Conservation (phyloP, 2,888 invertebrate species). For the Meteorus colon region DNA sequence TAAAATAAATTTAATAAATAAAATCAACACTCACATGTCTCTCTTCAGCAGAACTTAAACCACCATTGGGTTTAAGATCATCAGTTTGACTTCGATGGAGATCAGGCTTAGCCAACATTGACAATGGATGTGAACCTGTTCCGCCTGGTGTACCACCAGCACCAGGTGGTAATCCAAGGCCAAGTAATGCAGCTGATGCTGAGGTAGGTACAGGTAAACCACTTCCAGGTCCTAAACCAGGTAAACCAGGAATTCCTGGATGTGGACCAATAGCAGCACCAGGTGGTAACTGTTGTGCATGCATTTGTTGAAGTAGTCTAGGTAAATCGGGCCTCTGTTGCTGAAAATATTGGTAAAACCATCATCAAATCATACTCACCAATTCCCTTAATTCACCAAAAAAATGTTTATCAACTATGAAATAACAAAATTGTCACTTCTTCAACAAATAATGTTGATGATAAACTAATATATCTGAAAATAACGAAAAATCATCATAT, state of each 20-base stretch:
- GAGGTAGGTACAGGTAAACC: constrained; percentile 73
- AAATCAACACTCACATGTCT: constrained; percentile 77
- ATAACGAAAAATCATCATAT: too few relatives aligned
- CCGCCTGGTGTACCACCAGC: constrained; percentile 77
- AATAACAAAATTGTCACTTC: too few relatives aligned
- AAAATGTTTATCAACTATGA: too few relatives aligned
- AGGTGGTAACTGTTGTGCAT: constrained; percentile 85
- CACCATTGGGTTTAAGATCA: constrained; percentile 85
- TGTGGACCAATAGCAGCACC: constrained; percentile 84
- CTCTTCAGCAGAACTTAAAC: constrained; percentile 79
- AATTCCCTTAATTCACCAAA: too few relatives aligned
- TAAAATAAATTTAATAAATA: too few relatives aligned
- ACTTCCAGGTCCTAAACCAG: constrained; percentile 73
- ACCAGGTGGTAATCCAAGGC: constrained; percentile 73
- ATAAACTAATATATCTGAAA: too few relatives aligned
- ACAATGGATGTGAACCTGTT: constrained; percentile 83
- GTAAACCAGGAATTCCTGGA: constrained; percentile 78
- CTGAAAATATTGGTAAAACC: constrained; percentile 74
- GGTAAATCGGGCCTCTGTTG: constrained; percentile 91
- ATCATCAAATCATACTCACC: too few relatives aligned
- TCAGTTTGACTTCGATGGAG: constrained; percentile 79
- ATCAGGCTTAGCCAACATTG: constrained; percentile 86
- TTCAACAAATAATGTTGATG: too few relatives aligned
- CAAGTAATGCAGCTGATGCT: constrained; percentile 74
- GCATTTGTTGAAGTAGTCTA: constrained; percentile 92